phyloP scores from a whole-genome alignment of 2,113 vertebrate genomes.

The Hassar affinis region DNA sequence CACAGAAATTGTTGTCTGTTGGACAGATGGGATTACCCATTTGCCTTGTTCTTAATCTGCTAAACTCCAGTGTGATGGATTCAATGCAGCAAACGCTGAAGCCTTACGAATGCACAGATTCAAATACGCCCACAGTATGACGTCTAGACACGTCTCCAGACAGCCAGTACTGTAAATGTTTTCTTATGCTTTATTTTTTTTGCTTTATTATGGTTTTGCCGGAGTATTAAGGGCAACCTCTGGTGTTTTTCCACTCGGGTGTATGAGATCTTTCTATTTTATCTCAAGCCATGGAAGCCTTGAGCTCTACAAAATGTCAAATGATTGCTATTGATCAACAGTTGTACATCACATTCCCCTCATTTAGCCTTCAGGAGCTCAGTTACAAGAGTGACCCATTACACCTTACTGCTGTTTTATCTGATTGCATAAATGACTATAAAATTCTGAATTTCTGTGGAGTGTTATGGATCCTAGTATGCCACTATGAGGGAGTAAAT shows the following conservation, averaged over 20 bases:
- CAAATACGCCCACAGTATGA: neutral
- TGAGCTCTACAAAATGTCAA: constrained; percentile 36
- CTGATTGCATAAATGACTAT: constrained; percentile 26
- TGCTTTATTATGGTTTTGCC: neutral
- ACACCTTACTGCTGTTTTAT: neutral
- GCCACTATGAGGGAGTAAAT: neutral
- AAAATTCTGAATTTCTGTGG: constrained; percentile 8
- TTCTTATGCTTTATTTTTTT: neutral
- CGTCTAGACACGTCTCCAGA: neutral
- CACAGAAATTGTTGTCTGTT: constrained; percentile 1
- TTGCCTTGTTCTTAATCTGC: constrained; percentile 45
- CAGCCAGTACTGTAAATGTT: neutral
- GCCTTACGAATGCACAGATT: constrained; percentile 27
- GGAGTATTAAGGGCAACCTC: neutral
- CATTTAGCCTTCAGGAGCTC: constrained; percentile 32
- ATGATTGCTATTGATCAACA: constrained; percentile 48
- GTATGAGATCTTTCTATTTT: neutral
- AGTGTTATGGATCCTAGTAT: neutral
- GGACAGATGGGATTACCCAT: constrained; percentile 9
- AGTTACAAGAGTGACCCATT: constrained; percentile 37
- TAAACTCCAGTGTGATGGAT: neutral
- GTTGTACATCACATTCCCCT: constrained; percentile 43
- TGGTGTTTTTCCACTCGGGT: neutral
- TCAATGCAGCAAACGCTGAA: constrained; percentile 5
- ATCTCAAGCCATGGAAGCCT: constrained; percentile 22